phyloP scores from a whole-genome alignment of 2,113 vertebrate species.

The Cynopterus brachyotis region DNA sequence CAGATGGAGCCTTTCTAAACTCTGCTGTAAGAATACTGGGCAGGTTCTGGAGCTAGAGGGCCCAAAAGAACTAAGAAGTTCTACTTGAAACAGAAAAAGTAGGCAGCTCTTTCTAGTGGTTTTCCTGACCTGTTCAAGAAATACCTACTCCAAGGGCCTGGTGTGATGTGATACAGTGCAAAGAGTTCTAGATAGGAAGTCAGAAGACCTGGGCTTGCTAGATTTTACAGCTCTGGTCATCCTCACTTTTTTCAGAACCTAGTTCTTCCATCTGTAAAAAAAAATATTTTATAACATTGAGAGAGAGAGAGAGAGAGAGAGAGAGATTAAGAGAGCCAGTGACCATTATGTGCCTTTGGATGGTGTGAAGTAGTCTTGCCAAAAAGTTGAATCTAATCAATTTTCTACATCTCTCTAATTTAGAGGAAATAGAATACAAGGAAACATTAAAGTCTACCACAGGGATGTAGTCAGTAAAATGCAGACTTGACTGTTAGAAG shows the following conservation, averaged over 20 bases:
- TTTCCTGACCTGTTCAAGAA: neutral
- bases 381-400: neutral
- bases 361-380: neutral
- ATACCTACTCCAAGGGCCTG: neutral
- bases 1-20: neutral
- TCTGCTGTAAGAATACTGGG: neutral
- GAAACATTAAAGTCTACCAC: neutral
- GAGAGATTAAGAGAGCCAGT: neutral
- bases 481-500: neutral
- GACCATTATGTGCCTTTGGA: neutral
- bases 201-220: neutral
- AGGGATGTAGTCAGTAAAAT: neutral
- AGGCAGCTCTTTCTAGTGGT: neutral
- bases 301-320: too few relatives aligned
- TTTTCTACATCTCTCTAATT: neutral
- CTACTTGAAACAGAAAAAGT: neutral
- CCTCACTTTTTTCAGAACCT: neutral
- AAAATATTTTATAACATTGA: neutral
- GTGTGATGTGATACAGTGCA: neutral
- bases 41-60: neutral
- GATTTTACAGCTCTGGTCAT: neutral
- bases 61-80: neutral
- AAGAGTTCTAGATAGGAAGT: neutral
- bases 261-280: neutral
- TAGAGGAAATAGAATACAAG: neutral